Percentiles rank a stretch among this genome's conserved stretches.
Evolutionary conservation across 2,797 vertebrate species (phyloP).

Genomic region (Parotocinclus haroldoi): DNA sequence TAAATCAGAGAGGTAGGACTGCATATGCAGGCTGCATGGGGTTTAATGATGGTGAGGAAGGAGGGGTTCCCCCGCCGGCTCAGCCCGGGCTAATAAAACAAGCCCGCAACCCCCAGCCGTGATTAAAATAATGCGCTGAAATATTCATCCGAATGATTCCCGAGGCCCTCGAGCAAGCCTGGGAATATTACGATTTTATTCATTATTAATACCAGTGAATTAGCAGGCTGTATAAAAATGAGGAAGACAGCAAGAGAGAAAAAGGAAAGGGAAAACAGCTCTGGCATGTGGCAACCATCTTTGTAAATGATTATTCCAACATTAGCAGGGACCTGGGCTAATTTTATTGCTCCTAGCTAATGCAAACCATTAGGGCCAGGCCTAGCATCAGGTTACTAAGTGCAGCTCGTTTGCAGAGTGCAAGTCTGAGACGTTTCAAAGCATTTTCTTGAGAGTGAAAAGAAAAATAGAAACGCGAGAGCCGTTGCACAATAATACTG

Average conservation of each 20-base stretch:
- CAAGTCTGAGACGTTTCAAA: constrained; percentile 63
- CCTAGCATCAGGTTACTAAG: constrained; percentile 73
- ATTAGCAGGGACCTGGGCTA: constrained; percentile 80
- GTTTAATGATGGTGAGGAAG: constrained; percentile 81
- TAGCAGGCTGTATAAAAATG: constrained; percentile 75
- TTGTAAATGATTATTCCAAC: constrained; percentile 96
- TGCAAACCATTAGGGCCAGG: constrained; percentile 83
- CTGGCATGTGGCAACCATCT: constrained; percentile 93
- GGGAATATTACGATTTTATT: constrained; percentile 97
- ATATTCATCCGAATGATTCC: constrained; percentile 99
- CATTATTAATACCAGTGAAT: constrained; percentile 99
- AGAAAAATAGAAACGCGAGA: constrained; percentile 1
- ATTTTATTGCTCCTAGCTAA: constrained; percentile 89
- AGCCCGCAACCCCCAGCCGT: constrained; percentile 62
- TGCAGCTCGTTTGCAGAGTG: constrained; percentile 59
- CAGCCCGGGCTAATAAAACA: constrained; percentile 89
- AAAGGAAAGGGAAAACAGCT: constrained; percentile 55
- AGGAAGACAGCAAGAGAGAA: constrained; percentile 29
- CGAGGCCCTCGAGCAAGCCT: constrained; percentile 84
- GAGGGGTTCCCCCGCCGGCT: constrained; percentile 70
- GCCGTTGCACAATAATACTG: constrained; percentile 26
- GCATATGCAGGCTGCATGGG: constrained; percentile 83
- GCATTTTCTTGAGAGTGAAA: constrained; percentile 42
- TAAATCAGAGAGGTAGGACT: constrained; percentile 92
- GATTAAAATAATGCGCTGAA: constrained; percentile 99